Conservation (phyloP, 2,888 invertebrate genomes). For the Hermaeophaga mercurialis region DNA sequence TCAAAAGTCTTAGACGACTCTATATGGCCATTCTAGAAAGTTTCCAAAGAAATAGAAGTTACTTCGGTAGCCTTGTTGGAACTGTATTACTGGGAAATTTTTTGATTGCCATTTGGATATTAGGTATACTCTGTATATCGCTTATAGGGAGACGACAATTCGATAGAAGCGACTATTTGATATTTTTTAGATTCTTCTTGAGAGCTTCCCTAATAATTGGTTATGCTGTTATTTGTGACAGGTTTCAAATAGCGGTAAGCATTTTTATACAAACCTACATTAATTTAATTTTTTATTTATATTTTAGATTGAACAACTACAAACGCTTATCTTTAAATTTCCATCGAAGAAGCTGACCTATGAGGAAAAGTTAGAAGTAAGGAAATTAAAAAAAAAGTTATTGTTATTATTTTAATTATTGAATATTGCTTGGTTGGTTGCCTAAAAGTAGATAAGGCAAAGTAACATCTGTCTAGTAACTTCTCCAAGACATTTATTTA, state of each 20-base stretch:
- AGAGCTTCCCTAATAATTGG: not conserved
- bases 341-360: constrained; percentile 16
- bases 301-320: constrained; percentile 24
- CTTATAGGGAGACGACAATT: constrained; percentile 11
- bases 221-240: constrained; percentile 1
- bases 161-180: not conserved
- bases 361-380: constrained; percentile 31
- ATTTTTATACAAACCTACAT: too few species aligned
- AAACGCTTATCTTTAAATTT: constrained; percentile 24
- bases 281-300: not conserved
- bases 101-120: constrained; percentile 24
- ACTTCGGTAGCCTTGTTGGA: not conserved
- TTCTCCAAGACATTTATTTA: too few species aligned
- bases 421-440: too few species aligned
- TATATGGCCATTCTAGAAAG: constrained; percentile 29
- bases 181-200: constrained; percentile 12
- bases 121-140: constrained; percentile 16
- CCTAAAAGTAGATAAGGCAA: too few species aligned
- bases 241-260: constrained; percentile 16
- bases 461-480: too few species aligned
- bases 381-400: not conserved
- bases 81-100: constrained; percentile 18
- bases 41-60: constrained; percentile 20
- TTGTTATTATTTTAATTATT: not conserved
- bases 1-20: constrained; percentile 25